phyloP scores from a whole-genome alignment of 2,797 vertebrate genomes.

The Melanotaenia boesemani region DNA sequence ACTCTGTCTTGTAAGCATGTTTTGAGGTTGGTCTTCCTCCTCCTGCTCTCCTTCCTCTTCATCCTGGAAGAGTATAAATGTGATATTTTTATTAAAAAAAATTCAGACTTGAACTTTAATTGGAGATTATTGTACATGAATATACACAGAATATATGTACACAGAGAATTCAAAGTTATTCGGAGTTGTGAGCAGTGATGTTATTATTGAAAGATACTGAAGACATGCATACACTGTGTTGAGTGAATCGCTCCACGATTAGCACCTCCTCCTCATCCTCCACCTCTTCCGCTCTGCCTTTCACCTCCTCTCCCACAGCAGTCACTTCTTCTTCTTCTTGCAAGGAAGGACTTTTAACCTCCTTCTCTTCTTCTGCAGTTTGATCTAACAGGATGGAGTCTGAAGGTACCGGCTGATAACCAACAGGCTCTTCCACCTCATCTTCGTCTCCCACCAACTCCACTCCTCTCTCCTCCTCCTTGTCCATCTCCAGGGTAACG shows the following conservation, averaged over 20 bases:
- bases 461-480: conserved; percentile 11
- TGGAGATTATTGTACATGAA: background rate
- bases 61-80: conserved; percentile 8
- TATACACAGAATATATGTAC: too few relatives aligned
- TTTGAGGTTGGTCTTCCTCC: conserved; percentile 27
- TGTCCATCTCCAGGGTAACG: conserved; percentile 25
- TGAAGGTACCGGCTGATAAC: conserved; percentile 6
- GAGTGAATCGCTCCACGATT: conserved; percentile 34
- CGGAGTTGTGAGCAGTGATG: too few relatives aligned
- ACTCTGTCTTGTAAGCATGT: background rate
- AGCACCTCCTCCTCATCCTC: conserved; percentile 46
- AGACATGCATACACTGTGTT: conserved; percentile 36
- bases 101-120: background rate
- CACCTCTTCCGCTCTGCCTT: background rate
- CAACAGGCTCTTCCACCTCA: conserved; percentile 20
- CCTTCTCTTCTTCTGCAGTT: conserved; percentile 13
- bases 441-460: conserved; percentile 36
- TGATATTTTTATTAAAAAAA: background rate
- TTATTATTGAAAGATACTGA: too few relatives aligned
- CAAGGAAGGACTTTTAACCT: background rate
- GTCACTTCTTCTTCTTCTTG: conserved; percentile 17
- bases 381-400: background rate
- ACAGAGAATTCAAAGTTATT: background rate
- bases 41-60: conserved; percentile 18
- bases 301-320: conserved; percentile 12